Conservation (phyloP, 2,797 vertebrate genomes). For the Anolis apletophallus region DNA sequence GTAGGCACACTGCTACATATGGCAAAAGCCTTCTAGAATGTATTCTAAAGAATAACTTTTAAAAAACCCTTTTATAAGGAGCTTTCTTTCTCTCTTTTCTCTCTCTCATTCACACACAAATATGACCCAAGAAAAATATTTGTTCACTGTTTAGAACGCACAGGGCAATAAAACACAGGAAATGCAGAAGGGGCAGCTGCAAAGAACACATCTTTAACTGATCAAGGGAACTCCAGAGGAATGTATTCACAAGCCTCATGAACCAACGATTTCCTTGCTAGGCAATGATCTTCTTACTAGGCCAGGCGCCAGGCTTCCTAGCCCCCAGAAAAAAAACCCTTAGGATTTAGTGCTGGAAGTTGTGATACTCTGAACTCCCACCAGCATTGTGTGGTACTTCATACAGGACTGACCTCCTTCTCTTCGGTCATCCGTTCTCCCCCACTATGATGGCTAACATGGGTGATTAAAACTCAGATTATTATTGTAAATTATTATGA, state of each 20-base stretch:
- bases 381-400: neutral
- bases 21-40: neutral
- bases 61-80: neutral
- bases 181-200: slow-evolving; percentile 17
- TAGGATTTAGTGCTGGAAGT: slow-evolving; percentile 40
- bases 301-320: slow-evolving; percentile 48
- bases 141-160: slow-evolving; percentile 10
- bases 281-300: neutral
- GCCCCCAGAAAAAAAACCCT: slow-evolving; percentile 10
- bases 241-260: slow-evolving; percentile 28
- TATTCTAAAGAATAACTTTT: neutral
- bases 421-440: neutral
- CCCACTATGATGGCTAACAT: neutral
- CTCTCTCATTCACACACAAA: neutral
- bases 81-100: neutral
- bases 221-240: slow-evolving; percentile 46
- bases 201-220: slow-evolving; percentile 57
- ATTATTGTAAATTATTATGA: slow-evolving; percentile 44
- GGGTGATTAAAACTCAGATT: slow-evolving; percentile 19
- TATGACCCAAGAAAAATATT: neutral
- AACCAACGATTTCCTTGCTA: slow-evolving; percentile 39
- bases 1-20: neutral
- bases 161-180: neutral
- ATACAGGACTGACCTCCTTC: neutral
- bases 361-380: neutral